phyloP scores from a whole-genome alignment of 2,888 invertebrate species.

The Drosophila nigritarsus region DNA sequence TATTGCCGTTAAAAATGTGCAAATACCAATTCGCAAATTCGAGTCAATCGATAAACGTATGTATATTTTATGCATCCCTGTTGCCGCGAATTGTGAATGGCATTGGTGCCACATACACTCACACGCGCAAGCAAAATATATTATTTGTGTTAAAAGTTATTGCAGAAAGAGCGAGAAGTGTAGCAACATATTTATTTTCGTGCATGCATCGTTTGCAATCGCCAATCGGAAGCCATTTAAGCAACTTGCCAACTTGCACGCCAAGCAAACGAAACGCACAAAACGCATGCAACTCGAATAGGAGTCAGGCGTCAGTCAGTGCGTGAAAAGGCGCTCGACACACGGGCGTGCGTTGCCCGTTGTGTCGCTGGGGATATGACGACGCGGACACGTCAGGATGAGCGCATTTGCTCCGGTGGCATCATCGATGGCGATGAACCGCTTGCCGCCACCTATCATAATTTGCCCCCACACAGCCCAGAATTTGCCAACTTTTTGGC shows the following conservation, averaged over 20 bases:
- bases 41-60: constrained; percentile 34
- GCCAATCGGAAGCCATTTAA: constrained; percentile 12
- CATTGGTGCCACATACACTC: constrained; percentile 62
- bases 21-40: constrained; percentile 3
- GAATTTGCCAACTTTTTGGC: constrained; percentile 64
- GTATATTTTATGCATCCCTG: constrained; percentile 37
- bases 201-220: constrained; percentile 24
- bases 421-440: constrained; percentile 46
- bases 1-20: neutral
- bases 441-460: constrained; percentile 46
- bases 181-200: constrained; percentile 45
- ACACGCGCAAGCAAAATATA: constrained; percentile 64
- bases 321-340: constrained; percentile 43
- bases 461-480: constrained; percentile 54
- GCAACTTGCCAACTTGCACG: constrained; percentile 14
- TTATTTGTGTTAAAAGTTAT: constrained; percentile 64
- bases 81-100: constrained; percentile 31
- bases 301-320: constrained; percentile 48
- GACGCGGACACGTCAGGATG: constrained; percentile 71
- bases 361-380: constrained; percentile 58
- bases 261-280: constrained; percentile 12
- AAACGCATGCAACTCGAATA: constrained; percentile 63
- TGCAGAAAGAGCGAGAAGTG: constrained; percentile 55
- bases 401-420: constrained; percentile 55
- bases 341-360: constrained; percentile 27